Evolutionary conservation across 2,888 invertebrate species (phyloP), one percentile per base, ranked within the genome.

Genomic region (Parnassius glacialis): DNA sequence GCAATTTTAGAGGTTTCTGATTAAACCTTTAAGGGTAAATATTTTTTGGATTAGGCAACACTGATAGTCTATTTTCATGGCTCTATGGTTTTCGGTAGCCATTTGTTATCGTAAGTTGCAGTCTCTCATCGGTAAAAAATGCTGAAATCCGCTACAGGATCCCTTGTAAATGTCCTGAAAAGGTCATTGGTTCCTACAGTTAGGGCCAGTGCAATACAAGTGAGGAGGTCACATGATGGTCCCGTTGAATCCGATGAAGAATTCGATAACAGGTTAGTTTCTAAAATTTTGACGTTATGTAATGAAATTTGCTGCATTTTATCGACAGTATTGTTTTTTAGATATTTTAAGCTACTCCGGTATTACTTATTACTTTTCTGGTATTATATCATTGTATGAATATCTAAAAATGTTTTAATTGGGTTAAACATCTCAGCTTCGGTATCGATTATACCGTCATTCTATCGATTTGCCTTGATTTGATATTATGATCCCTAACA

Each of bases 171-270:
- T 77, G 84, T 84, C 71, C 76, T 90, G 65, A 91, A 81, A 74
- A 84, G 81, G 72, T 84, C 90, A 65, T 70, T 90, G 70, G 69
- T 81, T 51, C 87, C 90, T 9, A 70, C 84, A 1, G 77, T 78
- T 42, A 86, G 84, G 74, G 80, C 80, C 64, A 81, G 78, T 73
- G 81, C 82, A 48, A 69, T 82, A 50, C 74, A 85, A 16, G 77
- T 81, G 58, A 80, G 90, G 59, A 78, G 76, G 65, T 59, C 84
- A 44, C 93, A 93, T 71, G 92, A 81, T 10, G 91, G 86, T 11
- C 82, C 92, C 51, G 92, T 92, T 34, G 97, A 97, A 85, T 94
- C 95, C 48, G 97, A 97, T 68, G 97, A 96, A 77, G 95, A 96
- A 78, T 97, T 97, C 85, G 97, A 98, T 85, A 88, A 93, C 73